Evolutionary conservation across 2,113 vertebrate genomes (phyloP).

Genomic region (Felis chaus): DNA sequence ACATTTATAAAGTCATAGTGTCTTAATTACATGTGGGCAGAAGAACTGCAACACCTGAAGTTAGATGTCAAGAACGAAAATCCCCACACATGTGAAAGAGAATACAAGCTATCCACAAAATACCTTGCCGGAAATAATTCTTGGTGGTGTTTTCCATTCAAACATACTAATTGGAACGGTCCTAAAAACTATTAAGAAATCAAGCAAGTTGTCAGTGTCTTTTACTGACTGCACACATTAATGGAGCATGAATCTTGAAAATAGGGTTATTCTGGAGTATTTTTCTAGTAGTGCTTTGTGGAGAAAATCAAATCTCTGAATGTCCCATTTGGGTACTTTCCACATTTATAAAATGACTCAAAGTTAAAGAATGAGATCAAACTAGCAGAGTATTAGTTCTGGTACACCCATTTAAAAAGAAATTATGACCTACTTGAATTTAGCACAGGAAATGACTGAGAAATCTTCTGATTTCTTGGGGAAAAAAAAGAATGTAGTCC

Average conservation of each 20-base stretch:
- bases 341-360: background rate
- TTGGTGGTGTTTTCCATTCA: background rate
- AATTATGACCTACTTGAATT: background rate
- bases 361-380: background rate
- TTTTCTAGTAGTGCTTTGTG: background rate
- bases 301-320: background rate
- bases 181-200: background rate
- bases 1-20: background rate
- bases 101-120: background rate
- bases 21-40: background rate
- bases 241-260: background rate
- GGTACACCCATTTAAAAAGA: background rate
- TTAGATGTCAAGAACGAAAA: background rate
- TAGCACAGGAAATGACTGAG: background rate
- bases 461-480: constrained; percentile 26
- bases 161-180: background rate
- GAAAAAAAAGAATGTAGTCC: background rate
- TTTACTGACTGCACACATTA: background rate
- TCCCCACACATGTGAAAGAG: background rate
- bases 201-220: background rate
- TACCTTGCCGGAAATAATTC: background rate
- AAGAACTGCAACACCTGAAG: background rate
- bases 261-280: background rate
- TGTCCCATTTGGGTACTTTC: background rate
- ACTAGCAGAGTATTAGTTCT: background rate